These are phyloP conservation scores for Anthoptus insignis DNA, from an alignment of 2,888 invertebrate species.

Conservation along the genomic window DNA sequence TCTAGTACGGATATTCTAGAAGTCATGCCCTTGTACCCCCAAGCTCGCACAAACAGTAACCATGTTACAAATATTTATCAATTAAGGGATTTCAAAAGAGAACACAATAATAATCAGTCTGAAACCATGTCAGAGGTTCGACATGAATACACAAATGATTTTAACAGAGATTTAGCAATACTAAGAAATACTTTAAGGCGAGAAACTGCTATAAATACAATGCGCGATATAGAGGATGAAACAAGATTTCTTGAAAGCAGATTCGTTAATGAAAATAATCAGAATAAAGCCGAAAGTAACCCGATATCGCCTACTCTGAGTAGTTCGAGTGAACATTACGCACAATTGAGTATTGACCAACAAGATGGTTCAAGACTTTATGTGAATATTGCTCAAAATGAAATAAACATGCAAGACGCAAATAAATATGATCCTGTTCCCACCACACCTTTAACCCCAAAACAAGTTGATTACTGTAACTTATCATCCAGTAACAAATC, in stretches of 20 bases:
- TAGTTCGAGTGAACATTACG: conserved; percentile 80
- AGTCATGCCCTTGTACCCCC: conserved; percentile 83
- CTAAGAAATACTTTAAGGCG: conserved; percentile 72
- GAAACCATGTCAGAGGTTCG: conserved; percentile 60
- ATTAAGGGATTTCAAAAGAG: conserved; percentile 83
- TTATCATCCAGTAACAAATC: conserved; percentile 62
- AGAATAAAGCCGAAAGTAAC: conserved; percentile 46
- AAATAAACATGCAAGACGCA: conserved; percentile 56
- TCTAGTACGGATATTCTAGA: conserved; percentile 86
- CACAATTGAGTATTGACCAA: conserved; percentile 75
- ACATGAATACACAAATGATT: conserved; percentile 79
- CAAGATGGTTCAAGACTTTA: conserved; percentile 73
- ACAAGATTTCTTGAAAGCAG: conserved; percentile 69
- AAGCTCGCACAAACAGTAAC: conserved; percentile 66
- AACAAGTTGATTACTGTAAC: conserved; percentile 77
- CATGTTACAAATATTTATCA: conserved; percentile 87
- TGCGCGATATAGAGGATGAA: conserved; percentile 78
- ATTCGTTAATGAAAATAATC: conserved; percentile 64
- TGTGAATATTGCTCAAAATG: conserved; percentile 76
- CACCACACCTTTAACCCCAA: conserved; percentile 72
- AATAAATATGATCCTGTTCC: conserved; percentile 65
- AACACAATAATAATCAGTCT: conserved; percentile 80
- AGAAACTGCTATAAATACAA: conserved; percentile 69
- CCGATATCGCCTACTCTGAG: conserved; percentile 78
- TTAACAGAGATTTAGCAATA: conserved; percentile 76